Evolutionary conservation across 2,797 vertebrate species (phyloP).

Genomic region (Liasis olivaceus): DNA sequence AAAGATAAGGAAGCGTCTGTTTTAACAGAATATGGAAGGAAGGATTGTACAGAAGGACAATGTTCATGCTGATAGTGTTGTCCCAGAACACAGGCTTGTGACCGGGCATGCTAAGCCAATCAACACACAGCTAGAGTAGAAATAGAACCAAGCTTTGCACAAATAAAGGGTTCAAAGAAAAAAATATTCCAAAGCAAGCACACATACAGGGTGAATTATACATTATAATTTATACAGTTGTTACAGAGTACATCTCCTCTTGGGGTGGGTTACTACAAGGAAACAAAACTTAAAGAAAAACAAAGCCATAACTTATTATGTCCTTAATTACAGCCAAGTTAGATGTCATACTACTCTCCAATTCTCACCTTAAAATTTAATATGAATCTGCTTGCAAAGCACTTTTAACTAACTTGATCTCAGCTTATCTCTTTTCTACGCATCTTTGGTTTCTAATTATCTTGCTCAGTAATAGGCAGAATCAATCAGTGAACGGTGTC

Average conservation of each 20-base stretch:
- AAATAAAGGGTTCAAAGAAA: too few relatives aligned
- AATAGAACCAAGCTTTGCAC: neutral
- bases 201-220: too few relatives aligned
- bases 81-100: too few relatives aligned
- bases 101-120: too few relatives aligned
- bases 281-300: neutral
- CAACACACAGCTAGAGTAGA: too few relatives aligned
- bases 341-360: neutral
- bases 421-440: neutral
- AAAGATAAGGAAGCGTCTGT: too few relatives aligned
- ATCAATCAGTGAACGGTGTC: neutral
- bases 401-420: neutral
- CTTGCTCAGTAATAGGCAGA: neutral
- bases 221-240: neutral
- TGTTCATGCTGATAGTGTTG: too few relatives aligned
- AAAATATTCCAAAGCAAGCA: too few relatives aligned
- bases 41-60: too few relatives aligned
- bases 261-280: neutral
- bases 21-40: too few relatives aligned
- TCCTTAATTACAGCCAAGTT: neutral
- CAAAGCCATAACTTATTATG: neutral
- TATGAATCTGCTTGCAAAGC: neutral
- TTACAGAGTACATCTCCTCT: neutral
- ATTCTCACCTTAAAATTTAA: neutral
- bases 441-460: neutral